These are phyloP conservation scores for Sebastes minor DNA, from an alignment of 2,797 vertebrate species.

Conservation along the genomic window DNA sequence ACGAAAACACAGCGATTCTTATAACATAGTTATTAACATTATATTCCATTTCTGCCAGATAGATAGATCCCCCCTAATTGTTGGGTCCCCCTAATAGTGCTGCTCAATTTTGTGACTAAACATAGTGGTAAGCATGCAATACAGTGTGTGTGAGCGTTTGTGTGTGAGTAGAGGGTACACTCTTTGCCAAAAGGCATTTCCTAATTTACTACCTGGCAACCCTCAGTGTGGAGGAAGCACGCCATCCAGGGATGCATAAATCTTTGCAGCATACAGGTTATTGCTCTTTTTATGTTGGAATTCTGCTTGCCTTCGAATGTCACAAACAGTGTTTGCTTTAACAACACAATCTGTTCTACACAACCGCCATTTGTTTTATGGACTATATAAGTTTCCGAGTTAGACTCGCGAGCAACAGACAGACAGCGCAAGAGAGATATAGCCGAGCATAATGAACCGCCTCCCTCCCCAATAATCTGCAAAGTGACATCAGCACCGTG, in stretches of 20 bases:
- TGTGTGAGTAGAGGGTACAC: conserved; percentile 28
- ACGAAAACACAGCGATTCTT: no score
- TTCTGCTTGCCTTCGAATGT: conserved; percentile 75
- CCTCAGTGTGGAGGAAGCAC: conserved; percentile 68
- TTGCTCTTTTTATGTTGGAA: conserved; percentile 82
- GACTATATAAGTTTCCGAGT: conserved; percentile 75
- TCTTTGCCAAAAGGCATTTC: conserved; percentile 76
- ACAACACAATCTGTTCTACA: conserved; percentile 84
- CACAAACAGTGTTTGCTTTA: conserved; percentile 83
- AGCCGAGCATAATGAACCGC: conserved; percentile 70
- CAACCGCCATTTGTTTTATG: conserved; percentile 83
- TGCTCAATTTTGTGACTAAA: conserved; percentile 13
- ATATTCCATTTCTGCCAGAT: no score
- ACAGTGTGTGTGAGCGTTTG: neutral
- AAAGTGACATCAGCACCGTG: conserved; percentile 73
- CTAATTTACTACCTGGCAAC: conserved; percentile 81
- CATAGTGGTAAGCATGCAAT: conserved; percentile 11
- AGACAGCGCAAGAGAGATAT: conserved; percentile 51
- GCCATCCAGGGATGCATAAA: conserved; percentile 76
- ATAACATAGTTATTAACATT: no score
- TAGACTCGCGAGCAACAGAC: conserved; percentile 58
- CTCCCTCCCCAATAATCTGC: conserved; percentile 75
- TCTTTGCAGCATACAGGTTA: conserved; percentile 78
- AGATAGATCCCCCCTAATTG: no score
- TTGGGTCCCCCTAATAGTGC: neutral